Evolutionary conservation across 2,797 vertebrate species (phyloP), one percentile per base, ranked within the genome.

Genomic region (Melanotaenia parkinsoni): DNA sequence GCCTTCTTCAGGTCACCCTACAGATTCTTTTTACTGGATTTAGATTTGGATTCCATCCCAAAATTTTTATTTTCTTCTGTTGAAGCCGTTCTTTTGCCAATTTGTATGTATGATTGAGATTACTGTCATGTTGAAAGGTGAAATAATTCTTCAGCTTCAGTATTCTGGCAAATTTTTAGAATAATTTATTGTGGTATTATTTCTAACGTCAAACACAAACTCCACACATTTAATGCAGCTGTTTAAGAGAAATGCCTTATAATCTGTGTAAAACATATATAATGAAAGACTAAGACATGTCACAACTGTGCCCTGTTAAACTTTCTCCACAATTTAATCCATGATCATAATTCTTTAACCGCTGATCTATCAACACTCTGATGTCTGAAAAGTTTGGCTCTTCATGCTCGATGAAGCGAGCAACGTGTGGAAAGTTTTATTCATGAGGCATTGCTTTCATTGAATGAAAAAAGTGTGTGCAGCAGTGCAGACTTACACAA

Each of bases 271-370:
- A 18, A 47, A 47, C 45, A 8, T 47, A n/a, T 6, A 45, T 7
- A 45, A 45, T 45, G 40, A 45, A 45, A 5, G 5, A 47, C 20
- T 0, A 20, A 79, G 70, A 82, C 64, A 76, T 74, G 33, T 65
- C 71, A 67, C 58, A 60, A 58, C 58, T 68, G 22, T 32, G 1
- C 0, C 4, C 16, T 22, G 12, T 28, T 72, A 18, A 14, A 30
- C 33, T 35, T 10, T 35, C 40, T 60, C 30, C 1, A 43, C 56
- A 58, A n/a, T 10, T 56, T 79, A 24, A 74, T 76, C 43, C 63
- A 0, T 13, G 11, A 1, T 59, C 40, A 47, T 45, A n/a, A 18
- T 12, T 67, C 24, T 65, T 24, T 10, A 12, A 30, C 8, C 22
- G 24, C 8, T 9, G 35, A 77, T 68, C 74, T 3, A 60, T 62